Evolutionary conservation across 2,113 vertebrate species (phyloP), one percentile per base, ranked within the genome.

Genomic region (Syngnathus floridae): DNA sequence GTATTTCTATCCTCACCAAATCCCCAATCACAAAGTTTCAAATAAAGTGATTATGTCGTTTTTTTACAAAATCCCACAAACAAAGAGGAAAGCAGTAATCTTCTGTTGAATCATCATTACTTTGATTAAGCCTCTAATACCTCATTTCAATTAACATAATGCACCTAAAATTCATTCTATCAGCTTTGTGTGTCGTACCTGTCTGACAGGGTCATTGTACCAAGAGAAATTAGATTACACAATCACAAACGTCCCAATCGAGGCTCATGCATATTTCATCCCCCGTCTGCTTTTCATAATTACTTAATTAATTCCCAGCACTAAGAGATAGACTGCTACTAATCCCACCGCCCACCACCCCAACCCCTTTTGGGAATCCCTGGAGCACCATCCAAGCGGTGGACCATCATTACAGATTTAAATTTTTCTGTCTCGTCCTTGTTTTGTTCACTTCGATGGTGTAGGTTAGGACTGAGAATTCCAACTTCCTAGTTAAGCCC

Each of bases 281-380:
- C 64, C 67, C 49, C 36, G 60, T 84, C 77, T 82, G 74, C 70
- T 64, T 74, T 86, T 80, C 88, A 88, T 91, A 92, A 91, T 92
- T 89, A 90, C 89, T 91, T 91, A 91, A 92, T 91, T 91, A 90
- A 91, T 91, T 88, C 88, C 82, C 85, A 75, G 75, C 82, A 83
- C 84, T 78, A 65, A 75, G 76, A 87, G 88, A 89, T 84, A 80
- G 77, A 85, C 71, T 75, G 41, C 59, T 37, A 65, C 83, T 89
- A 90, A 89, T 90, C 85, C 88, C 70, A 31, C 26, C 68, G 68
- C 65, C 75, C 71, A 31, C 66, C 82, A 8, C 49, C n/a, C 22
- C 52, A 12, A 31, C 54, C 26, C 81, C 84, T 85, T 64, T 19
- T 69, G 75, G 81, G 79, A 71, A 80, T 75, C 69, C 70, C 6